phyloP scores from a whole-genome alignment of 1,140 invertebrate genomes.

The Bradynema listronoti region DNA sequence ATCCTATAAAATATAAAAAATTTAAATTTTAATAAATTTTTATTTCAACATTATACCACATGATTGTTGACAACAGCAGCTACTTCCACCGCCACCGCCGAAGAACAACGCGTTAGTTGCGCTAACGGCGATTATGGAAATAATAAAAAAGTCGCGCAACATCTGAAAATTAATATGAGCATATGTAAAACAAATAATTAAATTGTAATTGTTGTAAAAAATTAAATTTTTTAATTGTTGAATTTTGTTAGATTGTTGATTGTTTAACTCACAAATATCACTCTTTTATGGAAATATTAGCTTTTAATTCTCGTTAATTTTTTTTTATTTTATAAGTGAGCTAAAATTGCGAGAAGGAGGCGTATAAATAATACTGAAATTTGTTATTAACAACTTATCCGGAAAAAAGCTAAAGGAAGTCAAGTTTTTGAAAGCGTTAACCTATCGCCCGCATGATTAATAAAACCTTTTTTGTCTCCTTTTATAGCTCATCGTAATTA shows the following conservation, averaged over 20 bases:
- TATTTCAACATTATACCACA: conserved; percentile 7
- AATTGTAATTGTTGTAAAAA: background rate
- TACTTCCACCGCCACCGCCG: conserved; percentile 22
- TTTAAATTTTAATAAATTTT: background rate
- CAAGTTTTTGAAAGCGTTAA: no score
- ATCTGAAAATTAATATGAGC: background rate
- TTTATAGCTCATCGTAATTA: no score
- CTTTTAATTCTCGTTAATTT: background rate
- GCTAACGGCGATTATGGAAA: background rate
- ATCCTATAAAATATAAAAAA: background rate
- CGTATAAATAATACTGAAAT: no score
- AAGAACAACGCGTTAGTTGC: conserved; percentile 14
- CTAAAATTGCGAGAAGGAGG: no score
- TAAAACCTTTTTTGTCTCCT: no score
- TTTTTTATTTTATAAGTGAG: no score
- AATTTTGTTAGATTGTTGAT: background rate
- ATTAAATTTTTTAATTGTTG: background rate
- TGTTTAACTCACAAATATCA: background rate
- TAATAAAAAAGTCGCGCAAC: background rate
- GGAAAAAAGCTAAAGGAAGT: no score
- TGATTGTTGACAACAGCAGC: conserved; percentile 1
- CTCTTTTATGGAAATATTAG: background rate
- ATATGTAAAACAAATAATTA: background rate
- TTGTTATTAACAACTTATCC: no score
- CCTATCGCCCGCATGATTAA: no score